Base-by-base conservation (phyloP, 2,113 vertebrate genomes). In the Atrichornis clamosus region DNA sequence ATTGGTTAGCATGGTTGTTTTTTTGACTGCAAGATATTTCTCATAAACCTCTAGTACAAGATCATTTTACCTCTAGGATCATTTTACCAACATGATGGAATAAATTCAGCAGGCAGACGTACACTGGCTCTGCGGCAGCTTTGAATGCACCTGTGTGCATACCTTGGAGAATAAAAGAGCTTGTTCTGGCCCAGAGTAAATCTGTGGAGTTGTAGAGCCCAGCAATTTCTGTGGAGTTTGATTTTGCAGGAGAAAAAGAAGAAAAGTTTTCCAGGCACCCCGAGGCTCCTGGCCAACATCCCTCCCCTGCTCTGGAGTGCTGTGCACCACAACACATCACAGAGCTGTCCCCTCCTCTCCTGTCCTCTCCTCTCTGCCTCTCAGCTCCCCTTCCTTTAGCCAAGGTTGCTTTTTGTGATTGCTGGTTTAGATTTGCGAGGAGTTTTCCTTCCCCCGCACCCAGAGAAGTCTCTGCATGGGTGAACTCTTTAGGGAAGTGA, bases 21-120 rank as follows among this genome's bases (percentile, higher is more conserved):
- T 84, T 50, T 87, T 92, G 70, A 30, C 83, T 75, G 73, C 30
- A 70, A 95, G 84, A 10, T 88, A 62, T 87, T 90, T 84, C 56
- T 93, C 18, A 46, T 62, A 49, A 69, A 41, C 37, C 69, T 58
- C 30, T 55, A 67, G 41, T 53, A 69, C 35, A 24, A 56, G 56
- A 84, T 76, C 46, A 75, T 73, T 84, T 84, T 70, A 67, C 60
- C n/a, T 68, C 73, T 69, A 17, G 59, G 94, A 72, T 90, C 41
- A 3, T 90, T 86, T 49, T 63, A 49, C 59, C 44, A 73, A 41
- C 68, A n/a, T 2, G 22, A 73, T 52, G 62, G 90, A 73, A 55
- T 53, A 60, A 52, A 84, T 21, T 56, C 42, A 46, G 68, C 42
- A 42, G 86, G n/a, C 70, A 70, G 63, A n/a, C 0, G 0, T 15